These are phyloP conservation scores for Oligia latruncula DNA, from an alignment of 2,888 invertebrate species.

Conservation along the genomic window DNA sequence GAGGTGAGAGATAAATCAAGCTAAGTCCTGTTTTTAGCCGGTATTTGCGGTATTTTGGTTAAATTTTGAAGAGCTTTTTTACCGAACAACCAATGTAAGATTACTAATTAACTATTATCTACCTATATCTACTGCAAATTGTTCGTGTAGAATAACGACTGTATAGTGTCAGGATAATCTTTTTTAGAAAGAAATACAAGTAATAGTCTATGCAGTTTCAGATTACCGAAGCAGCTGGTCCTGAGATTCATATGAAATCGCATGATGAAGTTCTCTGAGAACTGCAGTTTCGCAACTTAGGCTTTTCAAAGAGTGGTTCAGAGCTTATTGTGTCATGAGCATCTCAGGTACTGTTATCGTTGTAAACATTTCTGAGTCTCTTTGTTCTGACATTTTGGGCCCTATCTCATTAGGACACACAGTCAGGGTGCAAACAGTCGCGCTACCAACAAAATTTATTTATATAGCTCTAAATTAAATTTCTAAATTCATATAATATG, in stretches of 20 bases:
- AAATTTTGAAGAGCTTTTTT: neutral
- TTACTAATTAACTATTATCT: neutral
- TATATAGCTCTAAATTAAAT: too few species aligned
- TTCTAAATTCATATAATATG: too few species aligned
- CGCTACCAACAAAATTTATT: neutral
- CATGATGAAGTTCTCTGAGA: neutral
- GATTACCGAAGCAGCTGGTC: neutral
- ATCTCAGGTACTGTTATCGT: too few species aligned
- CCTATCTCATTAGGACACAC: neutral
- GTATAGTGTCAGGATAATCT: too few species aligned
- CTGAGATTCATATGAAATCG: neutral
- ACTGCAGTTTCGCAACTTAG: neutral
- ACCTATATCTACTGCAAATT: neutral
- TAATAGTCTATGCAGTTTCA: neutral
- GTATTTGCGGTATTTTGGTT: constrained; percentile 1
- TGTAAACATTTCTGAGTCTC: neutral
- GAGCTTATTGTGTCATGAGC: neutral
- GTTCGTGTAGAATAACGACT: neutral
- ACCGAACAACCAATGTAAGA: neutral
- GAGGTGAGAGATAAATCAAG: constrained; percentile 41
- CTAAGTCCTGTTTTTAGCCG: constrained; percentile 32
- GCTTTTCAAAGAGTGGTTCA: neutral
- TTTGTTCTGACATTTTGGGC: neutral
- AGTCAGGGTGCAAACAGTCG: neutral
- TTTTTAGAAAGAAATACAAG: neutral